Evolutionary conservation across 2,888 invertebrate species (phyloP).

Genomic region (Sepioteuthis lessoniana): DNA sequence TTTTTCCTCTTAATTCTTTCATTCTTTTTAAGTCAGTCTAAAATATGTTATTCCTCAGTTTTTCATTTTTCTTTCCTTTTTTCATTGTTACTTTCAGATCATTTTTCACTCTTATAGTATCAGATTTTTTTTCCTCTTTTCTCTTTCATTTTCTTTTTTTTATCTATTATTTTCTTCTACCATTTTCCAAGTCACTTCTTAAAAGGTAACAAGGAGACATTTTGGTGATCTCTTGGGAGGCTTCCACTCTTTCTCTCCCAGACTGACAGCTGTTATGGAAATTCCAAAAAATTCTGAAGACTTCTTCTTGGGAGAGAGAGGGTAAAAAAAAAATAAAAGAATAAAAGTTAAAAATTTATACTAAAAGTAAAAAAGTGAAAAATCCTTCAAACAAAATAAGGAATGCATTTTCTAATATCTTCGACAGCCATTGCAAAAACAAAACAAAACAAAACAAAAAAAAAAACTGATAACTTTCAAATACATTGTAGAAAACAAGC

Average conservation of each 20-base stretch:
- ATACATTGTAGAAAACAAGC: not conserved
- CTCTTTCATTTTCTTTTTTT: not conserved
- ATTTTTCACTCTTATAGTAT: not conserved
- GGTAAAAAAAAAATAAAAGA: not conserved
- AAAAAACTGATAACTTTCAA: not conserved
- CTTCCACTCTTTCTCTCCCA: not conserved
- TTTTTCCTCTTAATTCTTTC: not conserved
- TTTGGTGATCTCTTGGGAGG: constrained; percentile 33
- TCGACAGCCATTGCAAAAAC: not conserved
- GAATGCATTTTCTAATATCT: not conserved
- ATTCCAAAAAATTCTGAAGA: not conserved
- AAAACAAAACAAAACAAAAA: too few species aligned
- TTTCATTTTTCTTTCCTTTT: not conserved
- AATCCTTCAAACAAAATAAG: not conserved
- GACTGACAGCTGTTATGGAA: constrained; percentile 8
- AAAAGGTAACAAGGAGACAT: constrained; percentile 12
- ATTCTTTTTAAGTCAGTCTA: not conserved
- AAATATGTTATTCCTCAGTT: not conserved
- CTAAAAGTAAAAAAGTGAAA: not conserved
- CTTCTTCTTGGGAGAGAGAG: too few species aligned
- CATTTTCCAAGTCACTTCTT: not conserved
- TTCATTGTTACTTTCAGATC: not conserved
- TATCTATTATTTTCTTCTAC: not conserved
- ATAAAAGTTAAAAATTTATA: not conserved
- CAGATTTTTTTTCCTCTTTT: not conserved